Conservation (phyloP, 2,888 invertebrate genomes). For the Dynastes hyllus region DNA sequence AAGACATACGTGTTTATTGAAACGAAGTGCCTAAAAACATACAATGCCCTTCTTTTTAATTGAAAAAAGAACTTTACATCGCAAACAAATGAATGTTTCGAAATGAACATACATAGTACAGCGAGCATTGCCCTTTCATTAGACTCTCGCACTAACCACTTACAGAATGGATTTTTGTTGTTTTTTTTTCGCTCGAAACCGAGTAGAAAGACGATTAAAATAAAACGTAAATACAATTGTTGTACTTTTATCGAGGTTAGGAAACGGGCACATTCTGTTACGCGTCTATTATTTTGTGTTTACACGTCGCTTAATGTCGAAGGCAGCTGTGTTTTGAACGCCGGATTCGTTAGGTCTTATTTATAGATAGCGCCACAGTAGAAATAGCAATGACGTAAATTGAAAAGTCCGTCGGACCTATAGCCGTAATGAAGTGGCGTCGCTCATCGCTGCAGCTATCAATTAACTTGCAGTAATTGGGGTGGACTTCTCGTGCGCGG, state of each 20-base stretch:
- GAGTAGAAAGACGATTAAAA: constrained; percentile 22
- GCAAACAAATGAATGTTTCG: constrained; percentile 3
- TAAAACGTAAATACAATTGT: constrained; percentile 35
- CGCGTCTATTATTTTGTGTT: constrained; percentile 35
- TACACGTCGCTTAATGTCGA: constrained; percentile 27
- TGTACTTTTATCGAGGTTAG: constrained; percentile 30
- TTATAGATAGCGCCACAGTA: constrained; percentile 47
- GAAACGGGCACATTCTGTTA: constrained; percentile 15
- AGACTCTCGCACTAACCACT: constrained; percentile 1
- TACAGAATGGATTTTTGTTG: constrained; percentile 35
- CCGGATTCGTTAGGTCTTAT: constrained; percentile 38
- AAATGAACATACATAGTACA: not conserved
- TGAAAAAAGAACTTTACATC: not conserved
- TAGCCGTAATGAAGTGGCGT: constrained; percentile 36
- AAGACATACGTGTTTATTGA: not conserved
- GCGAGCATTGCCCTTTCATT: constrained; percentile 15
- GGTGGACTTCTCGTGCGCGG: constrained; percentile 17
- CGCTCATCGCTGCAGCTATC: constrained; percentile 36
- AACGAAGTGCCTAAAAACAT: not conserved
- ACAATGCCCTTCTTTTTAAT: not conserved
- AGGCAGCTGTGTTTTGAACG: constrained; percentile 45
- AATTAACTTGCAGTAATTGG: constrained; percentile 44
- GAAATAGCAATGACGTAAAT: constrained; percentile 48
- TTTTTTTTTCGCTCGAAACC: not conserved
- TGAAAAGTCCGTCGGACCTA: constrained; percentile 24